Conservation (phyloP, 2,797 vertebrate genomes). For the Hippocampus kuda region DNA sequence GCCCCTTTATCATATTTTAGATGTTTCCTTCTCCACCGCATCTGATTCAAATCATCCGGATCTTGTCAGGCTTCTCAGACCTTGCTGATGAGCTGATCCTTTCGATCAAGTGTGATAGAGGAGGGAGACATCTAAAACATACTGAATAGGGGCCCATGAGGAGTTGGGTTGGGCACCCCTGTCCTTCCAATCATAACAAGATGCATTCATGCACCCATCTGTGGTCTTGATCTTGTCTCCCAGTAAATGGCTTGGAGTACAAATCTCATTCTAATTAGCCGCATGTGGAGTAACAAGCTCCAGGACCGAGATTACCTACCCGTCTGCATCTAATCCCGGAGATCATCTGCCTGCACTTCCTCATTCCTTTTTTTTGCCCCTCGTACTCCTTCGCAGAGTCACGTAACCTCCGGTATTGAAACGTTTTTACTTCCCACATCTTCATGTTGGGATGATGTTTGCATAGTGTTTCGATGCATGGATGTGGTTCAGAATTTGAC, state of each 20-base stretch:
- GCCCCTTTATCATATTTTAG: no score
- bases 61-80: no score
- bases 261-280: slow-evolving; percentile 70
- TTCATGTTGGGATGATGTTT: background rate
- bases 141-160: no score
- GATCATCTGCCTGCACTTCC: slow-evolving; percentile 5
- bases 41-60: no score
- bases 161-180: no score
- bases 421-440: background rate
- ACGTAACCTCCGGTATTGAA: background rate
- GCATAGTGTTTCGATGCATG: background rate
- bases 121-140: no score
- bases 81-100: no score
- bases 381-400: background rate
- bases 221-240: slow-evolving; percentile 12
- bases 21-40: no score
- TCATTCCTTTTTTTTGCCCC: background rate
- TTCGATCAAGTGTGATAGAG: no score
- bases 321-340: slow-evolving; percentile 40
- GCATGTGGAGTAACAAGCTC: slow-evolving; percentile 57
- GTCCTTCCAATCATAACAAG: background rate
- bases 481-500: background rate
- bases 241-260: slow-evolving; percentile 58
- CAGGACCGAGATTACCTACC: slow-evolving; percentile 46
- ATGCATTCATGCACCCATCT: background rate